phyloP scores from a whole-genome alignment of 2,888 invertebrate genomes.

The Microctonus brassicae region DNA sequence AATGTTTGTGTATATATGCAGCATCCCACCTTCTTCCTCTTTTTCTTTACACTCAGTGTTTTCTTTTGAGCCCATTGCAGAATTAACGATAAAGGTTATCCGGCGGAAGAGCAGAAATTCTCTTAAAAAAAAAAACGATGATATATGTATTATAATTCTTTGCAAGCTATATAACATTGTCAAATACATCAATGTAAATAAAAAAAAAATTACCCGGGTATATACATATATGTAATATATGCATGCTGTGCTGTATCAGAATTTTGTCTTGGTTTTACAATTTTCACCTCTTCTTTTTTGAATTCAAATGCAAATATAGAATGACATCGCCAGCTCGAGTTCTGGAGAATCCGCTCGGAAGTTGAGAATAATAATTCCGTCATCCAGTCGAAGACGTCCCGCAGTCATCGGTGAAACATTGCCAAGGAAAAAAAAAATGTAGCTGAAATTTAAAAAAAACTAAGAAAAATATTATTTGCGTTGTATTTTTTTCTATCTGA shows the following conservation, averaged over 20 bases:
- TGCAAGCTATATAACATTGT: background rate
- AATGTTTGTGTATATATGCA: background rate
- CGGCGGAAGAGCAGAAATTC: background rate
- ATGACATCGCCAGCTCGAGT: constrained; percentile 15
- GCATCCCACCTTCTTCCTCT: background rate
- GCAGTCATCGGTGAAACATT: constrained; percentile 13
- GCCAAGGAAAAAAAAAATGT: background rate
- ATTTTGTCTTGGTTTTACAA: background rate
- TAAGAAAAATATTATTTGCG: background rate
- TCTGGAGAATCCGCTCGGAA: constrained; percentile 39
- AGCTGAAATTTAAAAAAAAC: background rate
- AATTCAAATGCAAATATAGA: constrained; percentile 13
- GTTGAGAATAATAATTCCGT: constrained; percentile 52
- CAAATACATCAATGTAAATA: background rate
- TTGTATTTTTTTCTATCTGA: background rate
- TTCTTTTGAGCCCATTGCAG: constrained; percentile 6
- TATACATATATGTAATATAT: background rate
- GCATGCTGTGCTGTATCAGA: background rate
- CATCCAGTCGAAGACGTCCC: constrained; percentile 41
- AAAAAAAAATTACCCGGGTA: background rate
- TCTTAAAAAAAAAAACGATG: background rate
- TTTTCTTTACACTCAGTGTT: background rate
- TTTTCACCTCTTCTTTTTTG: background rate
- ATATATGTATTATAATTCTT: background rate
- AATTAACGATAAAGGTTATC: background rate